Percentiles rank a stretch among this genome's conserved stretches.
Evolutionary conservation across 2,113 vertebrate genomes (phyloP).

Genomic region (Lichenostomus cassidix): DNA sequence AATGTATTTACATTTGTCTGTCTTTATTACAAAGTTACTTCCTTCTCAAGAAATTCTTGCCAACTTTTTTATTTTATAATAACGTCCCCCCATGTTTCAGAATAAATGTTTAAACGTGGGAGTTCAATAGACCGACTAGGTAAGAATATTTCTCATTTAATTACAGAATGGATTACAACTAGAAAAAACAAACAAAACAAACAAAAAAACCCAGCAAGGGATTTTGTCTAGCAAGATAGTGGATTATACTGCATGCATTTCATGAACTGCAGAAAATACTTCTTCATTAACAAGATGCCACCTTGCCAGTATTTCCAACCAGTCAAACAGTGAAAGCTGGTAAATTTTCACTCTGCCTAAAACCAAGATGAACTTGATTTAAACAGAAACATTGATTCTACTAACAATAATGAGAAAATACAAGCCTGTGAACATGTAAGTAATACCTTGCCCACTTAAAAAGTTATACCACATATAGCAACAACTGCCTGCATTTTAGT

Average conservation of each 20-base stretch:
- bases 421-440: neutral
- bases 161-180: neutral
- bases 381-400: neutral
- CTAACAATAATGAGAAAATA: neutral
- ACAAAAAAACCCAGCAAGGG: neutral
- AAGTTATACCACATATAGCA: neutral
- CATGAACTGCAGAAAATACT: neutral
- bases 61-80: neutral
- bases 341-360: neutral
- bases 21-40: neutral
- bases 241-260: neutral
- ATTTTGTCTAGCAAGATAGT: neutral
- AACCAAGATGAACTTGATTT: neutral
- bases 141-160: neutral
- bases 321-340: neutral
- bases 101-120: neutral
- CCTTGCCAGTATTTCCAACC: neutral
- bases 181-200: neutral
- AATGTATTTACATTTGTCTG: neutral
- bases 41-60: neutral
- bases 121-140: neutral
- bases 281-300: neutral
- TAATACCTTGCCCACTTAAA: neutral
- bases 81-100: neutral
- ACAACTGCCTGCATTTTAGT: neutral